Percentiles rank a stretch among this genome's conserved stretches.
These are phyloP conservation scores for Corapipo altera DNA, from an alignment of 2,113 vertebrate species.

Conservation along the genomic window DNA sequence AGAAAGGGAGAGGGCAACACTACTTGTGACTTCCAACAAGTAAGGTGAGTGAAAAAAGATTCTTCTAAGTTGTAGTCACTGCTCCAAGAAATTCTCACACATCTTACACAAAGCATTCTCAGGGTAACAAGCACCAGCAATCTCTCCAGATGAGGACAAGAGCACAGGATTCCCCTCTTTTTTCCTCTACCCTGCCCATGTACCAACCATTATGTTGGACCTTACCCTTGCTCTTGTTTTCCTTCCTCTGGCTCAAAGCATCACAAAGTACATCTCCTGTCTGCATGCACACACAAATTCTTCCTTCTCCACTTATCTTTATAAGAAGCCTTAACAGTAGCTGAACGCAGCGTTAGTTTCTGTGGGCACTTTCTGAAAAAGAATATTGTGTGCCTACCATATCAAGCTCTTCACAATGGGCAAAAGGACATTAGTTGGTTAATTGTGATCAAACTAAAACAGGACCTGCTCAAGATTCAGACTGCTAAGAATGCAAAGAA, in stretches of 20 bases:
- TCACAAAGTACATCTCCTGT: neutral
- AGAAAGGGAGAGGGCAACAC: too few relatives aligned
- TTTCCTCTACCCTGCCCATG: neutral
- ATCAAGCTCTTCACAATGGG: neutral
- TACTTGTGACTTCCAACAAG: neutral
- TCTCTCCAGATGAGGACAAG: neutral
- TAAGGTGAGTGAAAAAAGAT: neutral
- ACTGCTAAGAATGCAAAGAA: neutral
- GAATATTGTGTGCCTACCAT: neutral
- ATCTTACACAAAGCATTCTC: neutral
- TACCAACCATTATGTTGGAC: neutral
- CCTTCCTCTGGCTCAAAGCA: neutral
- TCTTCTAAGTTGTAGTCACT: neutral
- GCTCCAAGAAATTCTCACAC: neutral
- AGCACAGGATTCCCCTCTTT: neutral
- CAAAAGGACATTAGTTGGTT: neutral
- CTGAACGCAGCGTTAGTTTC: neutral
- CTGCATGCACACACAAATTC: neutral
- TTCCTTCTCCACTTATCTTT: neutral
- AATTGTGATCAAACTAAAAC: neutral
- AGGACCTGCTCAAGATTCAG: neutral
- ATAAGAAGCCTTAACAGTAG: neutral
- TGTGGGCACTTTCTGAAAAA: neutral
- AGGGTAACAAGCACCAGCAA: neutral
- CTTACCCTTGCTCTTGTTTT: neutral